Evolutionary conservation across 2,797 vertebrate genomes (phyloP).

Genomic region (Falco columbarius): DNA sequence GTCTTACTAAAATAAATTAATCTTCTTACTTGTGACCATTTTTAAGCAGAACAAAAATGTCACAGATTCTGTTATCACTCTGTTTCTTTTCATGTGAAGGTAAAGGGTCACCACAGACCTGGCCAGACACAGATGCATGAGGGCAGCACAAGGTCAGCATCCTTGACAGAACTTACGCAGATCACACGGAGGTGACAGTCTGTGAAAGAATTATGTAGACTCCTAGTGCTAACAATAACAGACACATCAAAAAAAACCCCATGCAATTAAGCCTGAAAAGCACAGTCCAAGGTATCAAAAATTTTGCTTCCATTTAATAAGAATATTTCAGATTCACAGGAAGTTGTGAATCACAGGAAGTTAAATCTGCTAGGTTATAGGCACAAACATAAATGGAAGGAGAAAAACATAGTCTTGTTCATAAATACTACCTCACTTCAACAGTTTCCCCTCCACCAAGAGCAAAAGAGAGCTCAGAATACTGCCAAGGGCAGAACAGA

Average conservation of each 20-base stretch:
- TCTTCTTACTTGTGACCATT: neutral
- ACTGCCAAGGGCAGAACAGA: neutral
- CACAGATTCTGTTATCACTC: neutral
- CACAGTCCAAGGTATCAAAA: neutral
- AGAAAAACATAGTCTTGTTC: neutral
- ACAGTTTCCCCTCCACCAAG: neutral
- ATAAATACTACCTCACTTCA: neutral
- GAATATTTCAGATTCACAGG: neutral
- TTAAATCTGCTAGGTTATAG: neutral
- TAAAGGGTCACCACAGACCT: neutral
- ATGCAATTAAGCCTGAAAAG: neutral
- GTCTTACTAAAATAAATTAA: neutral
- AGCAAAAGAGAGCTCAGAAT: neutral
- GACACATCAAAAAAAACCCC: neutral
- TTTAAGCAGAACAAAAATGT: neutral
- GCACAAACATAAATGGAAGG: neutral
- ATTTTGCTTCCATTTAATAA: neutral
- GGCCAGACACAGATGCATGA: neutral
- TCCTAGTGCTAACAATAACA: neutral
- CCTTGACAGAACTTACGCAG: neutral
- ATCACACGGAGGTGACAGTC: conserved; percentile 6
- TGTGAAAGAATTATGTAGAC: conserved; percentile 9
- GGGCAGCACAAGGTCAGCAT: neutral
- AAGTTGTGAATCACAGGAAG: neutral
- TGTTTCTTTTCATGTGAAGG: neutral